These are phyloP conservation scores for Melanargia galathea DNA, from an alignment of 2,888 invertebrate genomes.

Conservation along the genomic window DNA sequence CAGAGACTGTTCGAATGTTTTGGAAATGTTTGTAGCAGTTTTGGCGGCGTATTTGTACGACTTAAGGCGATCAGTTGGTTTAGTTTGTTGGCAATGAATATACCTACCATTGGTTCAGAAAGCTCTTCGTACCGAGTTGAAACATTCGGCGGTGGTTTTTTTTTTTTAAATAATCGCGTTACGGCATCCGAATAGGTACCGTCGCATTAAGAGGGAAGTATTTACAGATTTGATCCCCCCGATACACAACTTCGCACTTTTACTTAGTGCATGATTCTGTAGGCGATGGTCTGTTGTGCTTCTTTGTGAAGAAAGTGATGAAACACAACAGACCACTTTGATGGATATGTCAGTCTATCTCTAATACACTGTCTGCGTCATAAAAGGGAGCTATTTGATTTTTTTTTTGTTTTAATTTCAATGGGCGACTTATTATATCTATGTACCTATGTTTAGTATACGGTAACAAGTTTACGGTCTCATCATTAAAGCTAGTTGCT, in stretches of 20 bases:
- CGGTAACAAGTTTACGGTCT: no score
- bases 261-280: conserved; percentile 3
- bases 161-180: background rate
- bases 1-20: background rate
- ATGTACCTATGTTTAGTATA: no score
- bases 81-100: background rate
- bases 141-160: background rate
- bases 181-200: background rate
- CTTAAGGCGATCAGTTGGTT: background rate
- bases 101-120: background rate
- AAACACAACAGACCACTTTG: no score
- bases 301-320: background rate
- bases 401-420: background rate
- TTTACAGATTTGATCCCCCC: conserved; percentile 10
- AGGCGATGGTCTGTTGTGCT: background rate
- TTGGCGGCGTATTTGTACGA: background rate
- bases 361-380: background rate
- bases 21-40: background rate
- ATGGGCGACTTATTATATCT: no score
- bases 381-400: background rate
- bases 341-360: background rate
- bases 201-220: background rate
- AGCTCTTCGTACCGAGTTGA: background rate
- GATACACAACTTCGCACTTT: conserved; percentile 17
- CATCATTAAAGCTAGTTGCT: background rate